A percentile compares a stretch with the other conserved stretches of the same genome.
phyloP scores from a whole-genome alignment of 1,140 invertebrate species.

The Diabrotica virgifera region DNA sequence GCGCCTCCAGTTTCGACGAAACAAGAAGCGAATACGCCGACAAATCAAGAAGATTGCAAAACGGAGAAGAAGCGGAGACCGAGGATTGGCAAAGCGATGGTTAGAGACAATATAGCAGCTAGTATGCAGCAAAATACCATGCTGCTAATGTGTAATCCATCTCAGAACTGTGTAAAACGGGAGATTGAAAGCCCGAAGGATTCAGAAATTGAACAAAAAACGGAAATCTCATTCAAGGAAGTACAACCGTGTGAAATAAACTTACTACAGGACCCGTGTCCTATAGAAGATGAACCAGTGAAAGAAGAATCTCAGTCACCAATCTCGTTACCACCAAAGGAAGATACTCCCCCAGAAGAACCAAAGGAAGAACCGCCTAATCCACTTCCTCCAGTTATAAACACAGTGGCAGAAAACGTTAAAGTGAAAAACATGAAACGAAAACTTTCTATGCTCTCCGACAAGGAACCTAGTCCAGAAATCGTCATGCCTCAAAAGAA shows the following conservation, averaged over 20 bases:
- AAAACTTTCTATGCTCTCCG: slow-evolving; percentile 38
- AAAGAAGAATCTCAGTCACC: slow-evolving; percentile 18
- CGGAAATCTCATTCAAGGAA: slow-evolving; percentile 14
- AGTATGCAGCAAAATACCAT: slow-evolving; percentile 46
- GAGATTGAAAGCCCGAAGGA: slow-evolving; percentile 48
- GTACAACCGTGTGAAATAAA: background rate
- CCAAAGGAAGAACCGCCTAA: slow-evolving; percentile 21
- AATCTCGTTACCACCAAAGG: slow-evolving; percentile 9
- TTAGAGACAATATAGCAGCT: slow-evolving; percentile 52
- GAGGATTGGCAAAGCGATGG: slow-evolving; percentile 67
- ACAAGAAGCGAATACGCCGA: slow-evolving; percentile 31
- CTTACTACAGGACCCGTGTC: background rate
- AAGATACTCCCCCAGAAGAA: slow-evolving; percentile 8
- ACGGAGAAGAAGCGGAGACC: slow-evolving; percentile 53
- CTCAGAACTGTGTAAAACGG: slow-evolving; percentile 38
- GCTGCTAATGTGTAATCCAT: slow-evolving; percentile 48
- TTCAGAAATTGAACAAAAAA: slow-evolving; percentile 37
- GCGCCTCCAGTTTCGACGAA: slow-evolving; percentile 42
- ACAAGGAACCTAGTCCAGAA: slow-evolving; percentile 27
- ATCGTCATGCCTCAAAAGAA: slow-evolving; percentile 26
- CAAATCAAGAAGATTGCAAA: slow-evolving; percentile 29
- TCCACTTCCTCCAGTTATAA: slow-evolving; percentile 36
- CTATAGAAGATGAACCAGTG: slow-evolving; percentile 17
- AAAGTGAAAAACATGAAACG: slow-evolving; percentile 49
- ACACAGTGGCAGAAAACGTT: slow-evolving; percentile 47